Evolutionary conservation across 2,113 vertebrate genomes (phyloP), one percentile per base, ranked within the genome.

Genomic region (Rhizomys pruinosus): DNA sequence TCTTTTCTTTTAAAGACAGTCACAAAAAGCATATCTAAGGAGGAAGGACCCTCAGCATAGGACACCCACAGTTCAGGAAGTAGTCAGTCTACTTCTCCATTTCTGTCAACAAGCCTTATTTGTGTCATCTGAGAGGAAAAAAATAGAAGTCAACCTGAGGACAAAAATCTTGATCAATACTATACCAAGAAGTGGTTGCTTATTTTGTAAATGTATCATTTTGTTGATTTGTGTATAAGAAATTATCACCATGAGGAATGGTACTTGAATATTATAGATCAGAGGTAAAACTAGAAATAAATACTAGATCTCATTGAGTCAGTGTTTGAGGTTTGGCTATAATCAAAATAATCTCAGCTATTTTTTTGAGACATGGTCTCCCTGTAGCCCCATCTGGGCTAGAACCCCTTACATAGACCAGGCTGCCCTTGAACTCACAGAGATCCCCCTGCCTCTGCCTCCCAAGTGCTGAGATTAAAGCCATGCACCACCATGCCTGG

Each of bases 271-370:
- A 66, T 96, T n/a, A 0, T 76, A 72, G 55, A 44, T n/a, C 91
- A 92, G 77, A 92, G 32, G 15, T 80, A 66, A 95, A 94, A 94
- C 82, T 68, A 92, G 68, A 97, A 91, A 93, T n/a, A n/a, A n/a
- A n/a, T 78, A 15, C 78, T 63, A 44, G 32, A 88, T 81, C 69
- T 55, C 42, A 10, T 69, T 78, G 57, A 77, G 39, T 64, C 68
- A 16, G 5, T 89, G 95, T 73, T 71, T 96, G 93, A 84, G 9
- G 94, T 96, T 94, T 66, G 20, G 92, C n/a, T 95, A n/a, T 78
- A 92, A 39, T 93, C 29, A 77, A 68, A 17, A 32, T 84, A 84
- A 76, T 81, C 81, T 86, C 16, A 39, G 92, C 82, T 78, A n/a
- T n/a, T n/a, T n/a, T n/a, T n/a, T n/a, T n/a, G n/a, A n/a, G n/a